Evolutionary conservation across 2,888 invertebrate genomes (phyloP), one percentile per base, ranked within the genome.

Genomic region (Caenorhabditis sp.): DNA sequence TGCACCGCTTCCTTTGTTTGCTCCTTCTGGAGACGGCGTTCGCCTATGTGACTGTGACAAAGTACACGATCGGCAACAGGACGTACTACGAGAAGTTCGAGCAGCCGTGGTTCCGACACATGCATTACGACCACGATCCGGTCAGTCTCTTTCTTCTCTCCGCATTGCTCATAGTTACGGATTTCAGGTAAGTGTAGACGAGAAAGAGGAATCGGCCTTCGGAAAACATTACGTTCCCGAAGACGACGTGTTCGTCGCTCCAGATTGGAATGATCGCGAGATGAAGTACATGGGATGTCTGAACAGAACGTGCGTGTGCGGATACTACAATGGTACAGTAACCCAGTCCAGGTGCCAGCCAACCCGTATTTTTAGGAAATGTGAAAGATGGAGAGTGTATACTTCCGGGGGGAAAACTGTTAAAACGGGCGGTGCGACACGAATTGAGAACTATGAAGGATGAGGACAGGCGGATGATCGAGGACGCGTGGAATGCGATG

Each of bases 301-400:
- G 80, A 81, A 83, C 24, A 61, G 78, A 45, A 63, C 77, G n/a
- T 86, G 85, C 48, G 73, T 82, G 15, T 86, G 86, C 58, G 81
- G 79, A 15, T 81, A 79, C 56, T 86, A 75, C 41, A 70, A 75
- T 30, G 81, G 81, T 79, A 30, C 1, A 37, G 30, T 32, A 13
- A 9, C 11, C 17, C 5, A 27, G 9, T 53, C 9, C 5, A n/a
- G 30, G 37, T 7, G 5, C 24, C 22, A 39, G 26, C 22, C 5
- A 8, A 32, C 24, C 13, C 3, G 24, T 43, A 6, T 43, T 43
- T 73, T 26, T 22, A 76, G 77, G 77, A 30, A 59, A 35, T 20
- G 56, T 75, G 13, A 46, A 53, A 32, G 27, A 72, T 24, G 66
- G 45, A 15, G 76, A 75, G 53, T 79, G 79, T 43, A 9, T 39